Conservation (phyloP, 2,888 invertebrate species). For the Leucania comma region DNA sequence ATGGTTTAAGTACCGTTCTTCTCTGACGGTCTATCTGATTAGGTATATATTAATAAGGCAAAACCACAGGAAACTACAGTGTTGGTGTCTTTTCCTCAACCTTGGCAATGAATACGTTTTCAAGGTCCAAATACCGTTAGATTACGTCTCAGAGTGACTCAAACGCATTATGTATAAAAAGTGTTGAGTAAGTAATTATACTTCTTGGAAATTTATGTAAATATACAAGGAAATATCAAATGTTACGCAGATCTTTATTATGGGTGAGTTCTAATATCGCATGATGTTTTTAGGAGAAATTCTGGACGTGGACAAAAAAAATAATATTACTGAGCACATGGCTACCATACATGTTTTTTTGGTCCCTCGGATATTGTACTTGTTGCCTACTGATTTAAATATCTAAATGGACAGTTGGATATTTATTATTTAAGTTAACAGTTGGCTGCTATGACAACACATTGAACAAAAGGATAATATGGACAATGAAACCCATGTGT, state of each 20-base stretch:
- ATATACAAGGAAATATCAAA: slow-evolving; percentile 57
- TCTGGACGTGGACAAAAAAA: neutral
- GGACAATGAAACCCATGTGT: neutral
- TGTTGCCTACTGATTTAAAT: neutral
- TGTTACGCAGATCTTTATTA: slow-evolving; percentile 9
- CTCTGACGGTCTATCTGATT: slow-evolving; percentile 31
- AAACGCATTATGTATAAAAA: slow-evolving; percentile 53
- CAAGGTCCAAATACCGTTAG: slow-evolving; percentile 65
- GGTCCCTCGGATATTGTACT: neutral
- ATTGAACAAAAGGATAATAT: neutral
- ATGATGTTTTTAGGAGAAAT: slow-evolving; percentile 3
- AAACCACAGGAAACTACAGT: slow-evolving; percentile 43
- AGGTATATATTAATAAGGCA: slow-evolving; percentile 38
- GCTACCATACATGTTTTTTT: neutral
- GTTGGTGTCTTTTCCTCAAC: slow-evolving; percentile 59
- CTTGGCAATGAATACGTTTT: slow-evolving; percentile 58
- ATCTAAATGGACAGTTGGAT: neutral
- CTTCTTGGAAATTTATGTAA: slow-evolving; percentile 55
- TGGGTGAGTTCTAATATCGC: slow-evolving; percentile 1
- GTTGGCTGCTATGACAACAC: neutral
- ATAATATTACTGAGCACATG: neutral
- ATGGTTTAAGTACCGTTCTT: slow-evolving; percentile 32
- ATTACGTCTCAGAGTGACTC: slow-evolving; percentile 56
- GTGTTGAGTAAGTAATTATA: slow-evolving; percentile 44
- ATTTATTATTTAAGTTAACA: neutral